A percentile compares a stretch with the other conserved stretches of the same genome.
phyloP scores from a whole-genome alignment of 1,140 invertebrate genomes.

The honey bee (Apis mellifera) region Amel_HAv3.1 CM009932.2:10390501-10391000 shows the following conservation, averaged over 20 bases:
- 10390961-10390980: background rate
- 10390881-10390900: conserved; percentile 8
- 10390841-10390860: conserved; percentile 21
- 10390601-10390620: conserved; percentile 32
- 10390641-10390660: conserved; percentile 33
- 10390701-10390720: conserved; percentile 14
- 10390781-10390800: conserved; percentile 17
- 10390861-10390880: background rate
- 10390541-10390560: background rate
- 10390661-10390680: conserved; percentile 35
- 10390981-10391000: background rate
- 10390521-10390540: background rate
- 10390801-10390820: conserved; percentile 29
- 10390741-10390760: conserved; percentile 30
- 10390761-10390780: conserved; percentile 34
- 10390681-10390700: background rate
- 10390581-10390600: conserved; percentile 34
- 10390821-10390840: conserved; percentile 13
- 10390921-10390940: background rate
- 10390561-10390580: conserved; percentile 11
- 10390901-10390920: background rate
- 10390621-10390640: conserved; percentile 40
- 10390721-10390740: conserved; percentile 22
- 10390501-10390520: background rate
- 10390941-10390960: background rate